Evolutionary conservation across 2,113 vertebrate species (phyloP), one percentile per base, ranked within the genome.

Genomic region (Campylomormyrus tamandua): DNA sequence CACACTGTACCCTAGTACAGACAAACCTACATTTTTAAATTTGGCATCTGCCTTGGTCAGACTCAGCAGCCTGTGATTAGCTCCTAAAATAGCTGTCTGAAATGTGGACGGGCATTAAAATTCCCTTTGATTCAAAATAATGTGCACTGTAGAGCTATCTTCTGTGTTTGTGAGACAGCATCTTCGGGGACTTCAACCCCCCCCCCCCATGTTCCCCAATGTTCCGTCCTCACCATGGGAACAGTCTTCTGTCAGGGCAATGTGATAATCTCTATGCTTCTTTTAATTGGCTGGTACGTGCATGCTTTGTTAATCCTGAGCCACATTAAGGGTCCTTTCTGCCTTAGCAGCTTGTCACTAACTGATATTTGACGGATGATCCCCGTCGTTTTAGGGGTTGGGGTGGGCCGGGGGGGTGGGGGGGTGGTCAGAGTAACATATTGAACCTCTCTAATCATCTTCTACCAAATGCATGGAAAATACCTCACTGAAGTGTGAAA

Each of bases 351-450:
- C 15, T 35, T 39, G 83, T 88, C 86, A 74, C 91, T 92, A 93
- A 93, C 92, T 92, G 90, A 91, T 90, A 90, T 93, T 90, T 92
- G 90, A 90, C 90, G 70, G 52, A 89, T 88, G 83, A 17, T 39
- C n/a, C 15, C 85, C 31, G n/a, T n/a, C 85, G 39, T 48, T 83
- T 45, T 83, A 39, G 45, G 21, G 80, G 39, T 11, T 48, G 39
- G 84, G 87, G 21, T 83, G 88, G 53, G n/a, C 5, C 31, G 48
- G 21, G 84, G 21, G 89, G 88, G n/a, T 70, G 21, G 74, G 88
- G 53, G 53, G 19, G 31, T 50, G 49, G 56, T 13, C 17, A 83
- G 87, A 52, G 66, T 66, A 39, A 87, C 62, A 83, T 66, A 52
- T 52, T 45, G 52, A 15, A 39, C 48, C 48, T 85, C 88, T 87